Conservation (phyloP, 2,113 vertebrate genomes). For the Neogale vison region DNA sequence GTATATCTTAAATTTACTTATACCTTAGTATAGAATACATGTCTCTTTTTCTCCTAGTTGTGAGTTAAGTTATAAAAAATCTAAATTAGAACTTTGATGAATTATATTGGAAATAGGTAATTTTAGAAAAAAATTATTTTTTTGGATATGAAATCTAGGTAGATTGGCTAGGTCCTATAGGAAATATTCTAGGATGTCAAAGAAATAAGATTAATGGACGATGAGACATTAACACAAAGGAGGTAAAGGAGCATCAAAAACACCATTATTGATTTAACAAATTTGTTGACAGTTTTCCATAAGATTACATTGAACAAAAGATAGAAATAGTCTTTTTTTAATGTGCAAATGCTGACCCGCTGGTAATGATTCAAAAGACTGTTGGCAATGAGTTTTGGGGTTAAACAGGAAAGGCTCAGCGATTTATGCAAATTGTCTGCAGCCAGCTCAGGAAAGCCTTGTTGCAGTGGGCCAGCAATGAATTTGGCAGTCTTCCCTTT, state of each 20-base stretch:
- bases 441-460: background rate
- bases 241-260: background rate
- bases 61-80: background rate
- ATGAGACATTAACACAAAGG: background rate
- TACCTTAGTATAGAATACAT: background rate
- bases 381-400: background rate
- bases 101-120: background rate
- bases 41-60: background rate
- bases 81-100: background rate
- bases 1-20: background rate
- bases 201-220: background rate
- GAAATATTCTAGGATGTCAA: background rate
- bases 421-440: background rate
- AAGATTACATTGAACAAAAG: background rate
- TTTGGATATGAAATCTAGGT: background rate
- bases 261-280: background rate
- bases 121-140: background rate
- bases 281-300: background rate
- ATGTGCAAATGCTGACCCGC: background rate
- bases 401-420: background rate
- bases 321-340: background rate
- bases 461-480: fast-evolving
- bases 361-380: background rate
- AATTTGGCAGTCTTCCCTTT: background rate
- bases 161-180: background rate